Conservation (phyloP, 64 coral and sea anemone genomes). For the Montipora sp. region DNA sequence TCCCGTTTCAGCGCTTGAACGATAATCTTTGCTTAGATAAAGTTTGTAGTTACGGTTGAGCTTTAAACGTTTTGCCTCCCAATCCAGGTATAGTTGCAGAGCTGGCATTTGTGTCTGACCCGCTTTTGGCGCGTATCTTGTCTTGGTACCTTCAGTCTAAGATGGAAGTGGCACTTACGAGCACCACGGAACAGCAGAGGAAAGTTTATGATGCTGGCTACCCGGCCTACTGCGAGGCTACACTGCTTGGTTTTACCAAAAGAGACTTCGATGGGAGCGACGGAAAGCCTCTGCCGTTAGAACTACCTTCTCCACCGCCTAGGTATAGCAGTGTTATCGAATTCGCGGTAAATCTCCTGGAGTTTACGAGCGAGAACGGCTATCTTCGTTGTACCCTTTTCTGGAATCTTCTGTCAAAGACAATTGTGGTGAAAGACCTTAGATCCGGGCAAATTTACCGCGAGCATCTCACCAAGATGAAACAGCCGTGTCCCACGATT, state of each 20-base stretch:
- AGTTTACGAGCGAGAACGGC: slow-evolving; percentile 75
- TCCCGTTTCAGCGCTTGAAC: too few species aligned
- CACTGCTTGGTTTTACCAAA: slow-evolving; percentile 58
- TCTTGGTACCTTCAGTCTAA: slow-evolving; percentile 88
- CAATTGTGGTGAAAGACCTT: slow-evolving; percentile 79
- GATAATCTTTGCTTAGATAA: too few species aligned
- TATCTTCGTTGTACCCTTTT: slow-evolving; percentile 70
- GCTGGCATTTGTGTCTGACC: slow-evolving; percentile 82
- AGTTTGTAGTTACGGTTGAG: too few species aligned
- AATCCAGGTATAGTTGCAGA: slow-evolving; percentile 81
- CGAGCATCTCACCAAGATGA: slow-evolving; percentile 80
- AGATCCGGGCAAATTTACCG: slow-evolving; percentile 81
- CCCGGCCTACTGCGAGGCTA: slow-evolving; percentile 83
- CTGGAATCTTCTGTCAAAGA: slow-evolving; percentile 81
- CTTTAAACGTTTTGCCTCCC: background rate
- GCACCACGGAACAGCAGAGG: slow-evolving; percentile 73
- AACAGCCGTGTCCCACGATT: slow-evolving; percentile 75
- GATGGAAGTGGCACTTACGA: slow-evolving; percentile 80
- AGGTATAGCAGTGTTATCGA: slow-evolving; percentile 74
- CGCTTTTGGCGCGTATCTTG: slow-evolving; percentile 67
- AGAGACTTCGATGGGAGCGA: slow-evolving; percentile 74
- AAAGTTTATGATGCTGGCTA: slow-evolving; percentile 80
- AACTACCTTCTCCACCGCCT: slow-evolving; percentile 67
- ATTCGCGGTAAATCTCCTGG: slow-evolving; percentile 86
- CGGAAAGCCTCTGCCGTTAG: slow-evolving; percentile 68